Evolutionary conservation across 2,888 invertebrate species (phyloP).

Genomic region (Bombylius major): DNA sequence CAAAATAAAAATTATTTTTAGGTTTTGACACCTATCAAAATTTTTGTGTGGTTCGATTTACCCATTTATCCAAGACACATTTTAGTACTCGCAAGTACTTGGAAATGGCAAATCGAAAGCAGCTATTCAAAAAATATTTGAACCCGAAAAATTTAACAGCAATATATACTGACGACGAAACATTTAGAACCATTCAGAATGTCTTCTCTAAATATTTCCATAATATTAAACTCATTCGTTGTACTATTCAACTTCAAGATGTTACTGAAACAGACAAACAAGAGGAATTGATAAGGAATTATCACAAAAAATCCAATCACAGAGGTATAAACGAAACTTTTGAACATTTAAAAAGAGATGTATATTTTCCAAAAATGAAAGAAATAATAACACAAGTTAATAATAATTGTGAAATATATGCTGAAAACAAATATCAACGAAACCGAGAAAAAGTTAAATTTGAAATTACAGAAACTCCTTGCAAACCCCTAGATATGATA

Average conservation of each 20-base stretch:
- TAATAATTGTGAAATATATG: constrained; percentile 7
- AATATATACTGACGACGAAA: constrained; percentile 8
- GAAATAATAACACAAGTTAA: constrained; percentile 3
- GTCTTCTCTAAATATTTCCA: neutral
- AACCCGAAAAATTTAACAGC: constrained; percentile 9
- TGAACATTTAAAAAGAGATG: constrained; percentile 6
- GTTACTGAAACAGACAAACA: constrained; percentile 6
- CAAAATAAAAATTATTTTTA: no score
- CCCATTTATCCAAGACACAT: no score
- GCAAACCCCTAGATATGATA: constrained; percentile 6
- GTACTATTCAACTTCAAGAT: neutral
- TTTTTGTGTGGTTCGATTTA: no score
- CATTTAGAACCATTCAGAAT: neutral
- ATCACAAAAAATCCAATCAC: constrained; percentile 7
- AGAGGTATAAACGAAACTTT: constrained; percentile 9
- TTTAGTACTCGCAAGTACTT: no score
- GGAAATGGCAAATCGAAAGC: no score
- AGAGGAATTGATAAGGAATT: constrained; percentile 7
- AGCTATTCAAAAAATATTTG: constrained; percentile 7
- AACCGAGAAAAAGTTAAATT: constrained; percentile 11
- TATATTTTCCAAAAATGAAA: constrained; percentile 9
- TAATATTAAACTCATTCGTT: neutral
- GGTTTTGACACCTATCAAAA: no score
- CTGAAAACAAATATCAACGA: constrained; percentile 8
- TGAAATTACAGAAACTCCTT: constrained; percentile 5